phyloP scores from a whole-genome alignment of 2,888 invertebrate genomes.

The Patella caerulea region DNA sequence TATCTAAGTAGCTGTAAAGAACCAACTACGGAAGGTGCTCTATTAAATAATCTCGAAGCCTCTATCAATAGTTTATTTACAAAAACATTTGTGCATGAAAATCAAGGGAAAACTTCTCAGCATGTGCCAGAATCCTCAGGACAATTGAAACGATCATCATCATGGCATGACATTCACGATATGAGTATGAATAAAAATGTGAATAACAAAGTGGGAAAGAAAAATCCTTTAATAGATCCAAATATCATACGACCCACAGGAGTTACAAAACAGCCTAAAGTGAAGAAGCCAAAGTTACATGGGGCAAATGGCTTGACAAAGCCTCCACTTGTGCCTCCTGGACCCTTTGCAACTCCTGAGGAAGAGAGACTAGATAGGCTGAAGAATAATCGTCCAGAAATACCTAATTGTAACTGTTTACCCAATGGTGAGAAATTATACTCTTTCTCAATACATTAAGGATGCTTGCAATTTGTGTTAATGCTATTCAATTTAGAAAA shows the following conservation, averaged over 20 bases:
- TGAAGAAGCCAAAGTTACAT: neutral
- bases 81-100: conserved; percentile 14
- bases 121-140: neutral
- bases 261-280: neutral
- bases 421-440: conserved; percentile 75
- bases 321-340: neutral
- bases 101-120: conserved; percentile 19
- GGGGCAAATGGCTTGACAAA: neutral
- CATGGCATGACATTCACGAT: conserved; percentile 10
- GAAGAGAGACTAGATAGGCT: conserved; percentile 73
- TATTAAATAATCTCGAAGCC: conserved; percentile 21
- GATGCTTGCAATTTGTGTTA: too few relatives aligned
- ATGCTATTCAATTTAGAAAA: too few relatives aligned
- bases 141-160: neutral
- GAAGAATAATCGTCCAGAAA: conserved; percentile 82
- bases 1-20: neutral
- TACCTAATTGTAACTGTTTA: conserved; percentile 91
- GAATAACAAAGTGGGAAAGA: neutral
- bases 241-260: conserved; percentile 13
- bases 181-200: conserved; percentile 24
- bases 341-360: conserved; percentile 14
- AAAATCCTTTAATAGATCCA: conserved; percentile 14
- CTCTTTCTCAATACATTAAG: conserved; percentile 8
- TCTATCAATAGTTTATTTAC: conserved; percentile 24
- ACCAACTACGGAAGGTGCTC: neutral